Percentiles rank a stretch among this genome's conserved stretches.
phyloP scores from a whole-genome alignment of 1,140 invertebrate genomes.

The Monomorium pharaonis region DNA sequence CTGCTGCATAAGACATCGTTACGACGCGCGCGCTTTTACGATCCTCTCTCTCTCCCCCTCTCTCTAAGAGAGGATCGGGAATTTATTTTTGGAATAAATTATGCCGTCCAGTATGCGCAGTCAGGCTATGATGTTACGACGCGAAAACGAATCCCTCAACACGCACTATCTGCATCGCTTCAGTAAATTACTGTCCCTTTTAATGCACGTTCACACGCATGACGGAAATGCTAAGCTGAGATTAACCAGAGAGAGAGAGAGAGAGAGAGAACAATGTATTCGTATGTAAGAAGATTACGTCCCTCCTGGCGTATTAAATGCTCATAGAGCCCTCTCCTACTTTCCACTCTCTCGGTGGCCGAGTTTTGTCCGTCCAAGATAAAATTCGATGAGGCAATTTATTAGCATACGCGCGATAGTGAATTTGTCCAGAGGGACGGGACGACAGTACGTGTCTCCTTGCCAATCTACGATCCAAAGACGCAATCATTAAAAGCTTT shows the following conservation, averaged over 20 bases:
- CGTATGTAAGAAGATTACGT: neutral
- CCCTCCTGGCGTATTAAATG: neutral
- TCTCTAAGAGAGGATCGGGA: slow-evolving; percentile 24
- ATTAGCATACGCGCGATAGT: neutral
- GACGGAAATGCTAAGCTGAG: neutral
- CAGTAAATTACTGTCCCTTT: slow-evolving; percentile 29
- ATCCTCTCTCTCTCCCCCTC: too few species aligned
- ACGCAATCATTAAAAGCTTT: slow-evolving; percentile 35
- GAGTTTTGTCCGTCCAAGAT: neutral
- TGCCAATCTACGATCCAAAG: neutral
- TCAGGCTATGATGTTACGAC: neutral
- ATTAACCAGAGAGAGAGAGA: too few species aligned
- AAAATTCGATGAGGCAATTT: neutral
- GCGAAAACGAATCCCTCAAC: slow-evolving; percentile 41
- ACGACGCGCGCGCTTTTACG: neutral
- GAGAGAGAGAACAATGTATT: neutral
- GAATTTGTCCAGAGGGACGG: neutral
- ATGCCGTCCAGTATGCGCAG: neutral
- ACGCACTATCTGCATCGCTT: neutral
- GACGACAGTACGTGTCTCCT: neutral
- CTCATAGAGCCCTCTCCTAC: too few species aligned
- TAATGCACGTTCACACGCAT: slow-evolving; percentile 2
- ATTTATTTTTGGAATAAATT: slow-evolving; percentile 49
- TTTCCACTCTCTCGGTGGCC: neutral
- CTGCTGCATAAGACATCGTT: slow-evolving; percentile 9